Evolutionary conservation across 53 echinoderm and acorn worm species (phyloP).

Genomic region (Apostichopus leukothele): DNA sequence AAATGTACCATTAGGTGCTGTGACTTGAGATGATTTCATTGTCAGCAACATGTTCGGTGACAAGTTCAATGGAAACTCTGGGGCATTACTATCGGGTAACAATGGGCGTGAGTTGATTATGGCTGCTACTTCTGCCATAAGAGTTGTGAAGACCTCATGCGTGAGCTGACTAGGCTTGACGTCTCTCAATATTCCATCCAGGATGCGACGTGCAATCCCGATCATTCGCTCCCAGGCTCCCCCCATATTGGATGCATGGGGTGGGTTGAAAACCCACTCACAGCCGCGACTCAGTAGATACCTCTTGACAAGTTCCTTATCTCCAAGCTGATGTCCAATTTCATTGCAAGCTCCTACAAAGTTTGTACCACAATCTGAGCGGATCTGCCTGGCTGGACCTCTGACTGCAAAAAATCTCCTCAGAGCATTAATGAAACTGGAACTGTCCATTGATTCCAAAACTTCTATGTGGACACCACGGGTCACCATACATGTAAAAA

Average conservation of each 20-base stretch:
- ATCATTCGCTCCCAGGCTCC: slow-evolving; percentile 70
- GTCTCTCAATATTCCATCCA: slow-evolving; percentile 56
- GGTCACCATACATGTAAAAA: slow-evolving; percentile 56
- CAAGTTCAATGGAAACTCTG: slow-evolving; percentile 53
- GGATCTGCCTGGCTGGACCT: slow-evolving; percentile 23
- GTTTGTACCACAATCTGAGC: slow-evolving; percentile 51
- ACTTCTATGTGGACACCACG: slow-evolving; percentile 60
- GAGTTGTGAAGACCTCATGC: slow-evolving; percentile 64
- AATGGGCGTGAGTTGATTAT: slow-evolving; percentile 66
- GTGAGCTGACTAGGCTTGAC: background rate
- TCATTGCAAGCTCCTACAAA: slow-evolving; percentile 61
- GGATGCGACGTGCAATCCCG: slow-evolving; percentile 52
- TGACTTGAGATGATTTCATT: slow-evolving; percentile 3
- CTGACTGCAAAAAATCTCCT: slow-evolving; percentile 37
- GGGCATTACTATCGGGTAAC: slow-evolving; percentile 50
- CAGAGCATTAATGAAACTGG: slow-evolving; percentile 49
- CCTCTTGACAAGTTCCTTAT: slow-evolving; percentile 37
- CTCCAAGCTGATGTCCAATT: slow-evolving; percentile 27
- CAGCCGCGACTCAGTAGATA: slow-evolving; percentile 44
- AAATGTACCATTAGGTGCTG: slow-evolving; percentile 46
- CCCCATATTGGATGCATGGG: slow-evolving; percentile 59
- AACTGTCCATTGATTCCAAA: slow-evolving; percentile 51
- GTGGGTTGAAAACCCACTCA: slow-evolving; percentile 66
- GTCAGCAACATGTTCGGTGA: slow-evolving; percentile 54
- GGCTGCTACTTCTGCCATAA: slow-evolving; percentile 66